Conservation (phyloP, 2,113 vertebrate species). For the Brachypodius melanocephalos region DNA sequence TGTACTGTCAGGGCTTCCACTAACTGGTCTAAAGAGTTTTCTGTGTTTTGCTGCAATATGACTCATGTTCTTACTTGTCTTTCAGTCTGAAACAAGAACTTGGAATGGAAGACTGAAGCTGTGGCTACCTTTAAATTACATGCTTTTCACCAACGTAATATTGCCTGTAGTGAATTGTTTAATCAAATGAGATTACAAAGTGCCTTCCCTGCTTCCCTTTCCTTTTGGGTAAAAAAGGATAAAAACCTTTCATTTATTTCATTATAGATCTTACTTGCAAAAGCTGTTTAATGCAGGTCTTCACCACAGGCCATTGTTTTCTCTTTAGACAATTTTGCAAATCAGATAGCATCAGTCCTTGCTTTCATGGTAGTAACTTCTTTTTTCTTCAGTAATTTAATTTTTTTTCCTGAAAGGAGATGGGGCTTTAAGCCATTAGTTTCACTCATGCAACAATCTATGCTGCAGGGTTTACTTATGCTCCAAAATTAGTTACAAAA, state of each 20-base stretch:
- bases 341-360: not conserved
- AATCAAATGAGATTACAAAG: constrained; percentile 19
- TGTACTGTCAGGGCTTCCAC: not conserved
- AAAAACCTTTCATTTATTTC: not conserved
- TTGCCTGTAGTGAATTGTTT: not conserved
- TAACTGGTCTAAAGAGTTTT: not conserved
- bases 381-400: not conserved
- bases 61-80: not conserved
- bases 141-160: not conserved
- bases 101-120: constrained; percentile 78
- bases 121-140: not conserved
- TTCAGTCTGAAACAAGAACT: constrained; percentile 90
- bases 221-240: not conserved
- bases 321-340: not conserved
- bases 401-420: not conserved
- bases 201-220: not conserved
- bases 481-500: not conserved
- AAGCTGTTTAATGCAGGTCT: not conserved
- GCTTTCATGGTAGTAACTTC: not conserved
- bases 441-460: not conserved
- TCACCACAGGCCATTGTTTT: not conserved
- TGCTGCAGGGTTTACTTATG: not conserved
- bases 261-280: not conserved
- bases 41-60: not conserved
- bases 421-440: not conserved